Evolutionary conservation across 2,113 vertebrate species (phyloP).

Genomic region (Alaudala cheleensis): DNA sequence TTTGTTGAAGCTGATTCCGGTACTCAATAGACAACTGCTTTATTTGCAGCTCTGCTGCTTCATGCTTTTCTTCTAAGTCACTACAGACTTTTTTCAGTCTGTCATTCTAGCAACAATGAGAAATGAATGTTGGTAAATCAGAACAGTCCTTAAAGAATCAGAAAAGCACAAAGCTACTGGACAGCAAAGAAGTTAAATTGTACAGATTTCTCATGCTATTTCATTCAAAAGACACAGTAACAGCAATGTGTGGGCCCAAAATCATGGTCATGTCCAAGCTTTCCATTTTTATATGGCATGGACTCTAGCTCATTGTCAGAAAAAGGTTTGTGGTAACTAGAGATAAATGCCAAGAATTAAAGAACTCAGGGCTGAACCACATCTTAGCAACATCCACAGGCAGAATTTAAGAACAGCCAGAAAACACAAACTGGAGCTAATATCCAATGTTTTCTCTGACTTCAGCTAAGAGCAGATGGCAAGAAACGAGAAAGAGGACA

Average conservation of each 20-base stretch:
- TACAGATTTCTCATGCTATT: not conserved
- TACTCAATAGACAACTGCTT: slow-evolving; percentile 90
- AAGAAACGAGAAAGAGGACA: not conserved
- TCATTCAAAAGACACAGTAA: not conserved
- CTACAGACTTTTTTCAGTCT: slow-evolving; percentile 83
- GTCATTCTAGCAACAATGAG: slow-evolving; percentile 80
- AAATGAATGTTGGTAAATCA: not conserved
- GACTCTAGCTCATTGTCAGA: not conserved
- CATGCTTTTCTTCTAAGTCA: slow-evolving; percentile 93
- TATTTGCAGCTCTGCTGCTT: slow-evolving; percentile 92
- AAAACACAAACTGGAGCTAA: not conserved
- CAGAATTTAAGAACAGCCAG: not conserved
- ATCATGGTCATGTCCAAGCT: fast-evolving
- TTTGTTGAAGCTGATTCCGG: slow-evolving; percentile 88
- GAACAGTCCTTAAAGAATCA: not conserved
- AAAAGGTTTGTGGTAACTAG: not conserved
- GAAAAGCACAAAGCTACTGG: not conserved
- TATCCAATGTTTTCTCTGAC: not conserved
- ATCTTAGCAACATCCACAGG: not conserved
- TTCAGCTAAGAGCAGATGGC: not conserved
- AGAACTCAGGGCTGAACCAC: not conserved
- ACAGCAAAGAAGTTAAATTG: not conserved
- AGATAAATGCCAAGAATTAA: not conserved
- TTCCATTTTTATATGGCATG: not conserved
- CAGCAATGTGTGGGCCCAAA: not conserved